phyloP scores from a whole-genome alignment of 2,888 invertebrate genomes.

The Lycia hirtaria region DNA sequence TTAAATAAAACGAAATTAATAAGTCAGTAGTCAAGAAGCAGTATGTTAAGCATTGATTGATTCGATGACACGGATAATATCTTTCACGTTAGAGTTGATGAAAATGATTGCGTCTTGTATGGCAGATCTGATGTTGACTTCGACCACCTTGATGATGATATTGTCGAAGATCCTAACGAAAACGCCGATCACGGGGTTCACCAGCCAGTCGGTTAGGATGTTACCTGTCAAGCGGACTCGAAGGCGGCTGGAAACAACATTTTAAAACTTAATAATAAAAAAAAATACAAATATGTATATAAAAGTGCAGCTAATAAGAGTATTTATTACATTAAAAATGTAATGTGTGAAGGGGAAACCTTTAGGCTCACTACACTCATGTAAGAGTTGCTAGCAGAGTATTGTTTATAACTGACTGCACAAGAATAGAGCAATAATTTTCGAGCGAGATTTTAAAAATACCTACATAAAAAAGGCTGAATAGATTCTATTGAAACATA shows the following conservation, averaged over 20 bases:
- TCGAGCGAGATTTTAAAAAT: no score
- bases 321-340: not conserved
- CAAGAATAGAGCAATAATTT: no score
- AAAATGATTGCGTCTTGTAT: constrained; percentile 58
- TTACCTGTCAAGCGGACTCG: constrained; percentile 79
- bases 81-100: constrained; percentile 68
- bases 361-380: no score
- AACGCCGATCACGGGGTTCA: constrained; percentile 74
- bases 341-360: not conserved
- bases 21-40: not conserved
- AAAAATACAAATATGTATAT: no score
- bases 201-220: constrained; percentile 77
- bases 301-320: no score
- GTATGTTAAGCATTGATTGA: constrained; percentile 46
- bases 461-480: no score
- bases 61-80: constrained; percentile 59
- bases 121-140: constrained; percentile 63
- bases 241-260: constrained; percentile 67
- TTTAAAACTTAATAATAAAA: no score
- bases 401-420: no score
- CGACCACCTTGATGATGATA: constrained; percentile 74
- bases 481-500: no score
- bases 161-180: constrained; percentile 77
- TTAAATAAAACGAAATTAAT: not conserved
- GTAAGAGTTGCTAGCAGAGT: no score